phyloP scores from a whole-genome alignment of 2,888 invertebrate species.

The Fragum fragum region DNA sequence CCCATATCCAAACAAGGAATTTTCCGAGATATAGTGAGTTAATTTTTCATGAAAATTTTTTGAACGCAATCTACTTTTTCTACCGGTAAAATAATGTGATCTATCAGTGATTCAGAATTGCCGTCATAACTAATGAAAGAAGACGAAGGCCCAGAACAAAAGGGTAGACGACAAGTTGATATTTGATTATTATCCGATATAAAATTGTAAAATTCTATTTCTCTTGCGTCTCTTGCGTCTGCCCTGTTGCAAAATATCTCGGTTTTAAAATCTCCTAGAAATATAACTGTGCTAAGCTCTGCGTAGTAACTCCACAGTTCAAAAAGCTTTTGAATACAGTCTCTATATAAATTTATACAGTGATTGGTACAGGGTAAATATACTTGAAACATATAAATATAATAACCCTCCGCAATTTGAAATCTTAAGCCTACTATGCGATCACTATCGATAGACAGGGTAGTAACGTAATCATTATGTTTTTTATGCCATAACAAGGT shows the following conservation, averaged over 20 bases:
- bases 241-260: neutral
- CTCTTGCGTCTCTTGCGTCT: neutral
- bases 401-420: neutral
- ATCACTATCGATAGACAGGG: slow-evolving; percentile 6
- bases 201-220: neutral
- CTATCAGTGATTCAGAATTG: neutral
- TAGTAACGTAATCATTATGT: neutral
- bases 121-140: slow-evolving; percentile 2
- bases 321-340: neutral
- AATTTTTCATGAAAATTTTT: neutral
- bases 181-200: neutral
- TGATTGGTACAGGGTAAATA: slow-evolving; percentile 16
- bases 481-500: slow-evolving; percentile 4
- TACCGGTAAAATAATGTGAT: neutral
- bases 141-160: neutral
- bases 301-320: neutral
- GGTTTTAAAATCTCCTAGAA: slow-evolving; percentile 2
- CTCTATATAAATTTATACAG: neutral
- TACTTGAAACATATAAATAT: neutral
- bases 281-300: neutral
- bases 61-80: neutral
- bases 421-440: slow-evolving; percentile 5
- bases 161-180: neutral
- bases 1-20: too few species aligned
- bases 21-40: too few species aligned